Conservation (phyloP, 2,888 invertebrate genomes). For the Cheilosia grossa region DNA sequence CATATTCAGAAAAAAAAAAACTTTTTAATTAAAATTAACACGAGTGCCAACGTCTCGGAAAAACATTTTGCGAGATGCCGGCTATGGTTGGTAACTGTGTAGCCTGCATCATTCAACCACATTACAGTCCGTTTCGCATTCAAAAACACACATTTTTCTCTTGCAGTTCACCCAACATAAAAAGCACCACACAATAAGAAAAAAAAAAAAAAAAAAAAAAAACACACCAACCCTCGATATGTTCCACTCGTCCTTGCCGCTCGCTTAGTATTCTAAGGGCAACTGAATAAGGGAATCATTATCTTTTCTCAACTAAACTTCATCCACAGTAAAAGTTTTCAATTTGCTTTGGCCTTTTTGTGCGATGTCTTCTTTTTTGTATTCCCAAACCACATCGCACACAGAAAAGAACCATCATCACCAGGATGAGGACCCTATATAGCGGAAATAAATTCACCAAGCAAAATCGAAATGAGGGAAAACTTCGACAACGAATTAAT, state of each 20-base stretch:
- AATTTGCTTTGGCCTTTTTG: slow-evolving; percentile 4
- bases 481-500: slow-evolving; percentile 67
- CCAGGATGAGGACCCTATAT: background rate
- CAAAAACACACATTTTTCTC: slow-evolving; percentile 10
- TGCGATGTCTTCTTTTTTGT: background rate
- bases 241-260: background rate
- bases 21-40: slow-evolving; percentile 70
- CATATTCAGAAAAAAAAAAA: slow-evolving; percentile 37
- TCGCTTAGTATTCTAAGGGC: slow-evolving; percentile 13
- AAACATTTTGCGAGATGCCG: background rate
- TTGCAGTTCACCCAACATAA: slow-evolving; percentile 42
- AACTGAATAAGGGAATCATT: slow-evolving; percentile 68
- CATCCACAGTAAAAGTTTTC: slow-evolving; percentile 52
- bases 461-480: slow-evolving; percentile 42
- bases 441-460: slow-evolving; percentile 33
- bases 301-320: slow-evolving; percentile 59
- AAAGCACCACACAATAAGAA: slow-evolving; percentile 41
- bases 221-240: background rate
- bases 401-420: slow-evolving; percentile 33
- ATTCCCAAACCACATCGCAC: slow-evolving; percentile 43
- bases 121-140: slow-evolving; percentile 7
- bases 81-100: too few relatives aligned
- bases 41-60: slow-evolving; percentile 8
- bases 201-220: background rate
- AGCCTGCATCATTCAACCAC: background rate